Evolutionary conservation across 30 jellyfish, hydroid and myxozoan species (phyloP), one percentile per base, ranked within the genome.

Genomic region (Pseudorhiza aurosa): DNA sequence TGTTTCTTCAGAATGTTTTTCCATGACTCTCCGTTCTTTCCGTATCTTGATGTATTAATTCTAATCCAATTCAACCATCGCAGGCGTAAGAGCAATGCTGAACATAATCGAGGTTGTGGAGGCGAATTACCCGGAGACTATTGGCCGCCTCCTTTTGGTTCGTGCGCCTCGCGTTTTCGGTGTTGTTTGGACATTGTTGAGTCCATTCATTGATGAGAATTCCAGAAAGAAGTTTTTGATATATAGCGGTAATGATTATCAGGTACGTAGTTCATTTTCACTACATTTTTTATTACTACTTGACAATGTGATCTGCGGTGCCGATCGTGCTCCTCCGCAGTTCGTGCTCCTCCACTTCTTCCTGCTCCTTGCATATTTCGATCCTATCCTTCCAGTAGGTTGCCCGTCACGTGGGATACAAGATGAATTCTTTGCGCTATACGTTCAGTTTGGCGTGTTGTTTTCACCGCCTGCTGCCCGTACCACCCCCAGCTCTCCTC

Each of bases 141-240:
- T 95, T 53, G 96, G 98, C 18, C 88, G 98, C 8, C 58, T 95
- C 17, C 78, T 95, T 37, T 75, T 95, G 5, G 97, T 90, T 24
- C 83, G 99, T 31, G 97, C 99, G 26, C 99, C 99, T 29, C 90
- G 95, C 35, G 97, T 91, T n/a, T 95, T 95, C 69, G 99, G 96
- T 2, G 97, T 95, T 9, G 87, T 95, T 28, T 95, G 99, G 99
- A 89, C 99, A 21, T 58, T 95, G 65, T 64, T 95, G 22, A 69
- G 83, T 60, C 97, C 99, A 18, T 95, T 95, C 55, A 95, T 95
- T 53, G 97, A 90, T 76, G 99, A 95, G 45, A 89, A 95, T 58
- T 69, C 99, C 5, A 70, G 97, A 17, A 95, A 89, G 46, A 95
- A 95, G 40, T 88, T 95, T 53, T 71, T 94, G 56, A 94, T 94